Percentiles rank a stretch among this genome's conserved stretches.
Evolutionary conservation across 2,797 vertebrate species (phyloP).

Genomic region (Tadarida brasiliensis): DNA sequence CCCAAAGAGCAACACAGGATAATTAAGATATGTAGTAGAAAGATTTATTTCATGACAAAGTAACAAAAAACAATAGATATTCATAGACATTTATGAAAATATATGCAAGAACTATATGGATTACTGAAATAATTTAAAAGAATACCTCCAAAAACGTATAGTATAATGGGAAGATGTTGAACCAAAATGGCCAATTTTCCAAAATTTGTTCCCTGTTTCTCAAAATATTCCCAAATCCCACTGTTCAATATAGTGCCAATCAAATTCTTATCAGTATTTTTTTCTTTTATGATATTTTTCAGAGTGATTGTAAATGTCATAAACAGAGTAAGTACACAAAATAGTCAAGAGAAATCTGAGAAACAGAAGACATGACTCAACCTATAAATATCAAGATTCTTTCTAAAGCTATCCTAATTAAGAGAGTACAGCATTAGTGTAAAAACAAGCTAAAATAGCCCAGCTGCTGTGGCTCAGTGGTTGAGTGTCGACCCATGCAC

Average conservation of each 20-base stretch:
- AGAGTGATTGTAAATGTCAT: neutral
- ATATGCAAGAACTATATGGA: neutral
- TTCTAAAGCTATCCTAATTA: neutral
- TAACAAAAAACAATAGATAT: neutral
- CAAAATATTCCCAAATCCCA: neutral
- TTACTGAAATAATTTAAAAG: neutral
- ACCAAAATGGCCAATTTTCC: neutral
- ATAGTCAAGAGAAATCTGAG: neutral
- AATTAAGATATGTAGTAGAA: neutral
- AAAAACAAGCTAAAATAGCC: neutral
- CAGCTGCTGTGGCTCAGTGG: no score
- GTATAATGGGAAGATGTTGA: neutral
- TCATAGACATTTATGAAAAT: constrained; percentile 25
- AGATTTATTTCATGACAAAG: neutral
- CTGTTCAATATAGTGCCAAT: neutral
- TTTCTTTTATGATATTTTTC: neutral
- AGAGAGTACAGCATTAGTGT: neutral
- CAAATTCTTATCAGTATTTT: neutral
- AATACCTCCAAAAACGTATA: neutral
- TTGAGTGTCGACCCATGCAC: no score
- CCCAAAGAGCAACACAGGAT: neutral
- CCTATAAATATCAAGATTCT: neutral
- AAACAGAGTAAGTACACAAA: neutral
- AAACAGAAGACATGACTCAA: neutral
- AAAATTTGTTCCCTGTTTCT: neutral